Conservation (phyloP, 1,140 invertebrate species). For the Daktulosphaira vitifoliae region DNA sequence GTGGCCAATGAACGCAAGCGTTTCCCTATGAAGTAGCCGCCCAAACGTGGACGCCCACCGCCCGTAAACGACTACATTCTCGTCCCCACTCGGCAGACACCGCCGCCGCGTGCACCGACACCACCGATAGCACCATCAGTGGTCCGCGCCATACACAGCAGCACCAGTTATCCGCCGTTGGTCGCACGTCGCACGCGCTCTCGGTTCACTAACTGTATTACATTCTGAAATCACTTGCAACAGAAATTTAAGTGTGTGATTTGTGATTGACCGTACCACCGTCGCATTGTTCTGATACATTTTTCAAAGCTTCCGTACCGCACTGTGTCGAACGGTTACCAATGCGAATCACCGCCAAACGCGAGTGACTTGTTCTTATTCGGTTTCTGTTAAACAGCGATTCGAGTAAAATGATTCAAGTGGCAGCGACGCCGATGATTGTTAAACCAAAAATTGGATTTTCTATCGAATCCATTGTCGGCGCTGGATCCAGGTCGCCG, state of each 20-base stretch:
- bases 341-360: no score
- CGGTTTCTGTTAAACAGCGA: no score
- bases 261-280: neutral
- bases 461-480: conserved; percentile 89
- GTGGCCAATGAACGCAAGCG: conserved; percentile 3
- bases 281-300: neutral
- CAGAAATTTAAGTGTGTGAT: no score
- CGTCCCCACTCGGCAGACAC: neutral
- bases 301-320: neutral
- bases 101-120: neutral
- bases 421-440: conserved; percentile 63
- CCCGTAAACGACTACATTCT: no score
- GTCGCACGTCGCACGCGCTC: neutral
- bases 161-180: conserved; percentile 12
- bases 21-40: conserved; percentile 6
- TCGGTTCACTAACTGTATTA: neutral
- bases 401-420: conserved; percentile 23
- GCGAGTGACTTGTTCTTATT: no score
- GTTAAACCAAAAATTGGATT: conserved; percentile 89
- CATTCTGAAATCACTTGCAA: no score
- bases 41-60: conserved; percentile 16
- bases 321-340: neutral
- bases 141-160: neutral
- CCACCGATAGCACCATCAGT: neutral
- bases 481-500: conserved; percentile 46